Evolutionary conservation across 2,797 vertebrate species (phyloP), one percentile per base, ranked within the genome.

Genomic region (Xenopus petersii): DNA sequence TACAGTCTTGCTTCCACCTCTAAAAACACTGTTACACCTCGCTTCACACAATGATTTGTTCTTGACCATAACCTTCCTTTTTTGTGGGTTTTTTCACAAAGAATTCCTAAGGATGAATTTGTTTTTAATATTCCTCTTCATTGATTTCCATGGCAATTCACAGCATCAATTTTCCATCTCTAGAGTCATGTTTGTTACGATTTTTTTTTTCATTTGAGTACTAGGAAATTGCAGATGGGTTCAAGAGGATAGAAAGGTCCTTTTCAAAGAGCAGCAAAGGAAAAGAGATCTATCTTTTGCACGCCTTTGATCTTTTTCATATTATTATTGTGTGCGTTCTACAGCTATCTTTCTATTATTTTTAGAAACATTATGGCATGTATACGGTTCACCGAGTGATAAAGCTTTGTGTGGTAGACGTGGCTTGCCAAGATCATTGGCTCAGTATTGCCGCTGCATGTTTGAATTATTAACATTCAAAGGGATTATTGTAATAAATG

Each of bases 61-160:
- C 55, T 65, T 66, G 33, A 73, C 56, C 63, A 51, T 71, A 62
- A 59, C 51, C 63, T 66, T 73, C 42, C 62, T 73, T 73, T 33
- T 67, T 56, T 12, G 13, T 12, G 15, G 36, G 51, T n/a, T 26
- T 47, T 58, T 73, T 17, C 12, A 59, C n/a, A n/a, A 66, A 66
- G 42, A 61, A 63, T 63, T 30, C 61, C 60, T 55, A 54, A 30
- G 26, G 63, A 73, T n/a, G 36, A 56, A 59, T 65, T 58, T 16
- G 36, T 66, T 73, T 65, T 73, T 73, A 65, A 73, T 65, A 47
- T 42, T 55, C 36, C 15, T 70, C 58, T 61, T 66, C 71, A 66
- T 66, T 64, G 70, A 55, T 64, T 65, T 73, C 17, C 63, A 48
- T 48, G 63, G 64, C 17, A 26, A 73, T 73, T 63, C 63, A 66